Conservation (phyloP, 30 jellyfish, hydroid and myxozoan species). For the Aurelia coerulea region DNA sequence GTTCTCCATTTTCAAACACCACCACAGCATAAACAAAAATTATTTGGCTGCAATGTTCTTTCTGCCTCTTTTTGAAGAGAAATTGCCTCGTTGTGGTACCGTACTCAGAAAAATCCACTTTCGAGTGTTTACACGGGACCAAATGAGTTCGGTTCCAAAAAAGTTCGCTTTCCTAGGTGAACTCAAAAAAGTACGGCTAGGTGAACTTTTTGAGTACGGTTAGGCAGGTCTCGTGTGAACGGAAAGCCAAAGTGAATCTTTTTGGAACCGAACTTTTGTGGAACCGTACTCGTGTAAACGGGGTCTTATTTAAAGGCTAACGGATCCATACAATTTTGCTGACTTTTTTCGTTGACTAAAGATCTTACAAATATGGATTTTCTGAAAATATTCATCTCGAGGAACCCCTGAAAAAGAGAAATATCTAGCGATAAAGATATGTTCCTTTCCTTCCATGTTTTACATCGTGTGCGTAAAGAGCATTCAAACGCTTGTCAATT, state of each 20-base stretch:
- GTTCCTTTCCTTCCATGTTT: too few species aligned
- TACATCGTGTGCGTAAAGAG: too few species aligned
- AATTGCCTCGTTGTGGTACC: conserved; percentile 10
- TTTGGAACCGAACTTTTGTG: conserved; percentile 18
- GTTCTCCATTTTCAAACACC: not conserved
- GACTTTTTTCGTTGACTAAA: too few species aligned
- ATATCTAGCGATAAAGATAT: too few species aligned
- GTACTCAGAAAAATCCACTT: conserved; percentile 18
- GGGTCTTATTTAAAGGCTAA: not conserved
- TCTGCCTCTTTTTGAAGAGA: not conserved
- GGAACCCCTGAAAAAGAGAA: too few species aligned
- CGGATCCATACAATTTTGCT: too few species aligned
- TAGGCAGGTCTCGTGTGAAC: conserved; percentile 6
- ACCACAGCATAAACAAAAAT: not conserved
- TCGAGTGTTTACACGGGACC: conserved; percentile 13
- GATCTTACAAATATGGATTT: too few species aligned
- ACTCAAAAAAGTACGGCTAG: conserved; percentile 19
- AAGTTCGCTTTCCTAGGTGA: conserved; percentile 23
- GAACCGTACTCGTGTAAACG: conserved; percentile 8
- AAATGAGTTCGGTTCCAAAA: conserved; percentile 1
- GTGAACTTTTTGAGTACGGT: conserved; percentile 20
- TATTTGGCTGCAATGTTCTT: not conserved
- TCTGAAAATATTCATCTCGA: too few species aligned
- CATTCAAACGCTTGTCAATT: too few species aligned
- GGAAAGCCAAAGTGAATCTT: conserved; percentile 19